Evolutionary conservation across 2,888 invertebrate species (phyloP).

Genomic region (Griposia aprilina): DNA sequence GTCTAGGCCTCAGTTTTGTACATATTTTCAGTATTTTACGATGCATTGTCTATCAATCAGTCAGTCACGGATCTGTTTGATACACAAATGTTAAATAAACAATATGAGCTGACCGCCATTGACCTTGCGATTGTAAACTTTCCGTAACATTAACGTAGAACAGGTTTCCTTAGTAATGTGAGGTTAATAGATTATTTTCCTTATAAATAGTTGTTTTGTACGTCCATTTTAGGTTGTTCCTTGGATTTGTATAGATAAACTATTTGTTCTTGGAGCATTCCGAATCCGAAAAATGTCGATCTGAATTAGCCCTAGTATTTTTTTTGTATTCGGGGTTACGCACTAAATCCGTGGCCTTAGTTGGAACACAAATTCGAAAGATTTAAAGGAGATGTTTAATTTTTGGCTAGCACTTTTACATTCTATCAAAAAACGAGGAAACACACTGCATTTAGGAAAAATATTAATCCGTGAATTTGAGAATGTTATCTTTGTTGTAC

Average conservation of each 20-base stretch:
- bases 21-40: no score
- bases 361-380: no score
- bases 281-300: not conserved
- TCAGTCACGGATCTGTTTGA: not conserved
- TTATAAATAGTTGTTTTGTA: conserved; percentile 23
- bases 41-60: not conserved
- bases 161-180: conserved; percentile 37
- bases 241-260: not conserved
- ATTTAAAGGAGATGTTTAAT: no score
- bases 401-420: rapidly evolving
- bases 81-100: conserved; percentile 9
- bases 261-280: not conserved
- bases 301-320: not conserved
- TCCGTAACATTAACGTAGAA: conserved; percentile 27
- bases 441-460: no score
- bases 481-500: no score
- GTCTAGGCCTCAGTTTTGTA: no score
- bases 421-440: no score
- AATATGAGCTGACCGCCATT: conserved; percentile 10
- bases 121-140: conserved; percentile 32
- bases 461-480: no score
- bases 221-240: not conserved
- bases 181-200: conserved; percentile 43
- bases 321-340: not conserved
- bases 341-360: not conserved